Base-by-base conservation (phyloP, 1,140 invertebrate species). In the Pectinophora gossypiella region DNA sequence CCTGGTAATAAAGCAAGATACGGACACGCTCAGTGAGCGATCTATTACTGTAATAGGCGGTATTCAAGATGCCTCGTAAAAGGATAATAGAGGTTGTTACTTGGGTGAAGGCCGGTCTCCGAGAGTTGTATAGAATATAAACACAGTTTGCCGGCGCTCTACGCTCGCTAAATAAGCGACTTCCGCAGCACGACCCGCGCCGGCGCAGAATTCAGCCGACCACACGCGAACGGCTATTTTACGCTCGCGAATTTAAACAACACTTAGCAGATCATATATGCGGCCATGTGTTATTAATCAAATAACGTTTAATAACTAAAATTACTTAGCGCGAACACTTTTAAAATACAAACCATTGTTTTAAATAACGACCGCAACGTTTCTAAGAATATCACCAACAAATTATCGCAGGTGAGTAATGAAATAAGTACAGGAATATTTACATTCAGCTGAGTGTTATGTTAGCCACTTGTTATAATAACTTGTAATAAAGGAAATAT, bases 31-130 rank as follows among this genome's bases (percentile, higher is more conserved):
- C 27, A 32, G 27, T 32, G 27, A 40, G 15, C 16, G 36, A 40
- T 40, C 36, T 40, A 40, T 40, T 40, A 40, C 10, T 15, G n/a
- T 40, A 40, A 16, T 40, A 40, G 4, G 16, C n/a, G 13, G 36
- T 6, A n/a, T 18, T 40, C 36, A 10, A 27, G 23, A 15, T 40
- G 36, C 21, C 42, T 58, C 51, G 45, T 68, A 76, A 76, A 59
- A 62, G 67, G 61, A 74, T 71, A 76, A 74, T 72, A 46, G 66
- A 52, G 47, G 36, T 44, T 64, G 59, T 49, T 61, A 56, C 54
- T 59, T 58, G 56, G 62, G 64, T 71, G 75, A 78, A 75, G 76
- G 76, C 44, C 76, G 59, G 44, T 27, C 49, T 42, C 51, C 53
- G 52, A 53, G 36, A 12, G 35, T 32, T 9, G 9, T 32, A 32